phyloP scores from a whole-genome alignment of 1,140 invertebrate species.

The Lasioglossum albipes region DNA sequence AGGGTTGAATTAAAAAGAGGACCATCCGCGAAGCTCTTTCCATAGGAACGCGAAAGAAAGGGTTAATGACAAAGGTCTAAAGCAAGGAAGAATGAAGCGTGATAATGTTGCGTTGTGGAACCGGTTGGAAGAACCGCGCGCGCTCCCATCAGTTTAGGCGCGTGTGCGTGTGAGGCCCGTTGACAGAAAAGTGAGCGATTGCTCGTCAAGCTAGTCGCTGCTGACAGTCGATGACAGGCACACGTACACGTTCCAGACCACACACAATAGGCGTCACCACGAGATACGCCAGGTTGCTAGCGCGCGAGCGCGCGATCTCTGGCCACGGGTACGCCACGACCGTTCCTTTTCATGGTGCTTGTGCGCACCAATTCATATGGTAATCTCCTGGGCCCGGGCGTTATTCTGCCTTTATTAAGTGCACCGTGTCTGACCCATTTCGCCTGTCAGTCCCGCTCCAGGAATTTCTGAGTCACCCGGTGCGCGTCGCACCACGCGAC shows the following conservation, averaged over 20 bases:
- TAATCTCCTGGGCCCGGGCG: conserved; percentile 60
- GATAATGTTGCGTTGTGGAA: conserved; percentile 50
- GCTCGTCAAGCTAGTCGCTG: conserved; percentile 62
- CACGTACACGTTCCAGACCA: conserved; percentile 56
- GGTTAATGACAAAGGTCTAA: conserved; percentile 36
- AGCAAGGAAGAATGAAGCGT: not conserved
- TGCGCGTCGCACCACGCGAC: conserved; percentile 34
- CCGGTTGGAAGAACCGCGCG: conserved; percentile 53
- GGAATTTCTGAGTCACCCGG: conserved; percentile 63
- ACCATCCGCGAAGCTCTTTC: too few species aligned
- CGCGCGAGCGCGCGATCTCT: not conserved
- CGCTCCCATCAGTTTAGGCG: conserved; percentile 4
- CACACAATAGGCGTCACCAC: conserved; percentile 56
- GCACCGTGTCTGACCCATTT: conserved; percentile 66
- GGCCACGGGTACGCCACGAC: conserved; percentile 2
- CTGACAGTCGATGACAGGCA: conserved; percentile 65
- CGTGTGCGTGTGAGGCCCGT: conserved; percentile 45
- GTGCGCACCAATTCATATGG: conserved; percentile 67
- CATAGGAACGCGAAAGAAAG: not conserved
- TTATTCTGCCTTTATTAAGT: conserved; percentile 67
- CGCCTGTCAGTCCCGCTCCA: conserved; percentile 62
- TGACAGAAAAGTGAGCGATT: conserved; percentile 65
- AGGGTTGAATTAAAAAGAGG: too few species aligned
- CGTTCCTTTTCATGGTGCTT: conserved; percentile 60
- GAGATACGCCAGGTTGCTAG: not conserved